Conservation (phyloP, 2,888 invertebrate genomes). For the Salpingus planirostris region DNA sequence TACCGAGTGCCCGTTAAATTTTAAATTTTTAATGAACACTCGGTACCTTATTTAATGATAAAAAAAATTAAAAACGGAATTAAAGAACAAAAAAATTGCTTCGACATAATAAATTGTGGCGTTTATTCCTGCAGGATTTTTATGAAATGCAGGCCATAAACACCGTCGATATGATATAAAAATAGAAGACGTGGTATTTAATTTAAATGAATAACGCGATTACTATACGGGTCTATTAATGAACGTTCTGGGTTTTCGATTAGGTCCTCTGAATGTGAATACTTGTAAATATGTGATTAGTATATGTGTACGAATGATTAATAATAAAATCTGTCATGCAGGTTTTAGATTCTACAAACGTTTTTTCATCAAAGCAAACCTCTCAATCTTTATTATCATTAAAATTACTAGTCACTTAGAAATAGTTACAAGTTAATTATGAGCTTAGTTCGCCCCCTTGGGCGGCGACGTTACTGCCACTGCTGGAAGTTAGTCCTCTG, state of each 20-base stretch:
- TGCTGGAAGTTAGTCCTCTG: constrained; percentile 55
- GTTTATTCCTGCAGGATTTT: too few species aligned
- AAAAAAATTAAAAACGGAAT: too few species aligned
- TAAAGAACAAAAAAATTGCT: too few species aligned
- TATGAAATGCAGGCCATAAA: too few species aligned
- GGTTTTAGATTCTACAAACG: constrained; percentile 31
- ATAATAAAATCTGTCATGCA: constrained; percentile 40
- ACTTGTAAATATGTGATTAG: constrained; percentile 42
- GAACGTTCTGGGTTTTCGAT: constrained; percentile 35
- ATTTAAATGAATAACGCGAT: constrained; percentile 29
- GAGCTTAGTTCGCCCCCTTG: too few species aligned
- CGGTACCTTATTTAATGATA: too few species aligned
- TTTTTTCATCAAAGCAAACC: neutral
- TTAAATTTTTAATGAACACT: constrained; percentile 9
- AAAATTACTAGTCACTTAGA: too few species aligned
- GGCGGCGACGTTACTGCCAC: too few species aligned
- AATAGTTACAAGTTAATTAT: too few species aligned
- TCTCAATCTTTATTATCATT: too few species aligned
- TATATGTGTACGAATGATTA: constrained; percentile 41
- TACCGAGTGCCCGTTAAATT: neutral
- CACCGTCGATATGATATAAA: constrained; percentile 22
- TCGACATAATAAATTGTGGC: too few species aligned
- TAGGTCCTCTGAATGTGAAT: constrained; percentile 42
- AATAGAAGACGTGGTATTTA: constrained; percentile 31
- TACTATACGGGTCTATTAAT: constrained; percentile 38